phyloP scores from a whole-genome alignment of 1,140 invertebrate genomes.

The Orchesella cincta region DNA sequence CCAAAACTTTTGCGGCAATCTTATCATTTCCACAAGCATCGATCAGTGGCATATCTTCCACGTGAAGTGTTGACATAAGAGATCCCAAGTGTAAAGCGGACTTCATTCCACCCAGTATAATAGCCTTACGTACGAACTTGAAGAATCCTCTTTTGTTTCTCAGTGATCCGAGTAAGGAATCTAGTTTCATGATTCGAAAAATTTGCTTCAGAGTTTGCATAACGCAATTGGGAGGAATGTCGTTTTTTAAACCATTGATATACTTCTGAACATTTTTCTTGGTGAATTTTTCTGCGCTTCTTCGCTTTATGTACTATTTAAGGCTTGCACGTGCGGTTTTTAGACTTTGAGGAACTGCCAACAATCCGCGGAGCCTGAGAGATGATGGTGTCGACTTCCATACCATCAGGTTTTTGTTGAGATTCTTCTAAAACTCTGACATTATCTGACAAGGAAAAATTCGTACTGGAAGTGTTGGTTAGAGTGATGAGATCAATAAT shows the following conservation, averaged over 20 bases:
- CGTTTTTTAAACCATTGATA: slow-evolving; percentile 1
- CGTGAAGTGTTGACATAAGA: slow-evolving; percentile 26
- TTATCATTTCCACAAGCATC: not conserved
- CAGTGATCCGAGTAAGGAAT: slow-evolving; percentile 31
- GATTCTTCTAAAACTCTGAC: too few species aligned
- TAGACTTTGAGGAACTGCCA: too few species aligned
- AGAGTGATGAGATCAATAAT: not conserved
- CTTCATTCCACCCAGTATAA: slow-evolving; percentile 31
- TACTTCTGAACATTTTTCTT: not conserved
- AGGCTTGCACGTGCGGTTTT: too few species aligned
- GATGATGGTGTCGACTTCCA: not conserved
- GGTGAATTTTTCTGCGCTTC: not conserved
- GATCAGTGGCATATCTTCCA: not conserved
- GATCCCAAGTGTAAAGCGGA: slow-evolving; percentile 30
- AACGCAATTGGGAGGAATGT: slow-evolving; percentile 25
- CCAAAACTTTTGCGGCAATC: not conserved
- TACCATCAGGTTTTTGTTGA: not conserved
- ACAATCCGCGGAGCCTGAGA: too few species aligned
- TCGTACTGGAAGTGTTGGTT: not conserved
- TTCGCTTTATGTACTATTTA: not conserved
- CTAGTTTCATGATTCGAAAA: slow-evolving; percentile 12
- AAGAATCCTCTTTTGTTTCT: slow-evolving; percentile 36
- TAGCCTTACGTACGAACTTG: slow-evolving; percentile 36
- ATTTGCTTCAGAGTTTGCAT: slow-evolving; percentile 34
- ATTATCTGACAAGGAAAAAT: not conserved